These are phyloP conservation scores for Hydrotaea diabolus DNA, from an alignment of 2,888 invertebrate genomes.

Conservation along the genomic window DNA sequence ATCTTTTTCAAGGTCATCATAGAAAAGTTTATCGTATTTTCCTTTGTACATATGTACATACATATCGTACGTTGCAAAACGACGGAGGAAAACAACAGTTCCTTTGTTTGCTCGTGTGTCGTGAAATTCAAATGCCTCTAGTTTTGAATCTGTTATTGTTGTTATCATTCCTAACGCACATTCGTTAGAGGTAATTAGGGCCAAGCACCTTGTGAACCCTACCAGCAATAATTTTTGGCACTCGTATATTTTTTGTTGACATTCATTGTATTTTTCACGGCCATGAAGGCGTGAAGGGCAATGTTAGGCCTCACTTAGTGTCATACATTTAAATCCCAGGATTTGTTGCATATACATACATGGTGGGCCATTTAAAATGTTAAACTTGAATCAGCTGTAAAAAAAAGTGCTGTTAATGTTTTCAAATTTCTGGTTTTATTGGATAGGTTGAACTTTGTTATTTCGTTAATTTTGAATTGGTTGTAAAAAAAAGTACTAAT, in stretches of 20 bases:
- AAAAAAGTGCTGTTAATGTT: too few relatives aligned
- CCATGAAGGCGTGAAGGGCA: neutral
- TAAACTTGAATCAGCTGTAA: too few relatives aligned
- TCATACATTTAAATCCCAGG: too few relatives aligned
- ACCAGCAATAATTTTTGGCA: neutral
- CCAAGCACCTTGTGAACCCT: too few relatives aligned
- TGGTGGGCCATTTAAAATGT: too few relatives aligned
- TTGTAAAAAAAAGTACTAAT: too few relatives aligned
- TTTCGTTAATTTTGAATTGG: too few relatives aligned
- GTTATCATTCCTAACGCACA: neutral
- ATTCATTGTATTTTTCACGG: neutral
- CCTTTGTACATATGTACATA: constrained; percentile 6
- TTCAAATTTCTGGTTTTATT: too few relatives aligned
- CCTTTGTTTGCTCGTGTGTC: constrained; percentile 23
- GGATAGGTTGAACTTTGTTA: too few relatives aligned
- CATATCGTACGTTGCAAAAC: constrained; percentile 24
- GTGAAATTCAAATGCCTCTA: constrained; percentile 22
- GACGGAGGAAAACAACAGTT: constrained; percentile 36
- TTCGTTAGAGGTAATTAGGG: too few relatives aligned
- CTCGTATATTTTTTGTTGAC: neutral
- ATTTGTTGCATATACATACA: too few relatives aligned
- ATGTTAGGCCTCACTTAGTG: neutral
- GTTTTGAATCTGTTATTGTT: constrained; percentile 6
- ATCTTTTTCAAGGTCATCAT: constrained; percentile 59
- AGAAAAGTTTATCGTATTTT: constrained; percentile 27